These are phyloP conservation scores for Dermochelys coriacea DNA, from an alignment of 2,797 vertebrate species.

Conservation along the genomic window DNA sequence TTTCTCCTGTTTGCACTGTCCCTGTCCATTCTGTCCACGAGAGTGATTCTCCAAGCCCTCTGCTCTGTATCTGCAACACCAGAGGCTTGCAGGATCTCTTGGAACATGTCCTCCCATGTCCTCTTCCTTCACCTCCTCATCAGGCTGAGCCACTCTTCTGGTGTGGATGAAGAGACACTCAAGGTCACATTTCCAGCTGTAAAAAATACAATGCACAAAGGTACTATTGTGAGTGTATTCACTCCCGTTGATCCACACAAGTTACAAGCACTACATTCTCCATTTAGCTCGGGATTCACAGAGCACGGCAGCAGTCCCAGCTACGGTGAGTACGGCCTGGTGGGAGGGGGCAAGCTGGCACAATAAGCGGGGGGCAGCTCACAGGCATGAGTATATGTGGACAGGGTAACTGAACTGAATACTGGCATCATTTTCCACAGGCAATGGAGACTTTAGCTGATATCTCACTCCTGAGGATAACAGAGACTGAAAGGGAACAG, in stretches of 20 bases:
- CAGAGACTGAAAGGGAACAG: neutral
- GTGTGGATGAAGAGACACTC: neutral
- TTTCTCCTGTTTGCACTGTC: neutral
- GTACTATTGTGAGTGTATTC: neutral
- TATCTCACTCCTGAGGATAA: neutral
- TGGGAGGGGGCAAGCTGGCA: too few species aligned
- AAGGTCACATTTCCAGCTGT: neutral
- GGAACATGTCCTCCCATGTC: neutral
- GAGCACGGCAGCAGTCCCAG: neutral
- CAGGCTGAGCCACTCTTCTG: neutral
- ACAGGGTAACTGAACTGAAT: neutral
- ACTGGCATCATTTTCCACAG: neutral
- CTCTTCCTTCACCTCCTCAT: neutral
- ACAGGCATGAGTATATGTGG: neutral
- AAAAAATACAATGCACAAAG: neutral
- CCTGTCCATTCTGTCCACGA: neutral
- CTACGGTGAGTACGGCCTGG: too few species aligned
- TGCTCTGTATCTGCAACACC: neutral
- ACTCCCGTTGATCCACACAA: neutral
- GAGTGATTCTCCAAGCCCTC: neutral
- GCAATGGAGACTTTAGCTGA: neutral
- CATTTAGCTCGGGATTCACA: neutral
- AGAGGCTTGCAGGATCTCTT: neutral
- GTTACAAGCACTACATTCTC: neutral
- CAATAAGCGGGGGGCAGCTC: too few species aligned